These are phyloP conservation scores for Prorops nasuta DNA, from an alignment of 1,140 invertebrate species.

Conservation along the genomic window DNA sequence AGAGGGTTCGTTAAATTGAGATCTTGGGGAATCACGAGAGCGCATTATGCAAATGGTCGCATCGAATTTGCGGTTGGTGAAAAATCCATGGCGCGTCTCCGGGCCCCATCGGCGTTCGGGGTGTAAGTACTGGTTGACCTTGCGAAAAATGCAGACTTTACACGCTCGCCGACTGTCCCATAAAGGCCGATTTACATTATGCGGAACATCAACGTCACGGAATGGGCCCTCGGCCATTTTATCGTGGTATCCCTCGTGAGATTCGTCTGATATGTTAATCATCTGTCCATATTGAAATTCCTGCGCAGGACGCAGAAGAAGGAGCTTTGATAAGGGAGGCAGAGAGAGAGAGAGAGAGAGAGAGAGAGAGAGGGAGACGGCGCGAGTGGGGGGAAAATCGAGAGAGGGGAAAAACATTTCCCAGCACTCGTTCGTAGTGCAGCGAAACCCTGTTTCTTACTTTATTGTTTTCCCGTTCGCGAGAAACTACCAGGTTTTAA, in stretches of 20 bases:
- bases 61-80: too few relatives aligned
- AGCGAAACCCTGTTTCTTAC: too few relatives aligned
- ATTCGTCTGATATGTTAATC: not conserved
- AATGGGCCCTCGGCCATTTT: not conserved
- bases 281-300: not conserved
- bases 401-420: too few relatives aligned
- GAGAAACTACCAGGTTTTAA: too few relatives aligned
- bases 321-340: too few relatives aligned
- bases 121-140: conserved; percentile 16
- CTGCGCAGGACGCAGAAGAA: too few relatives aligned
- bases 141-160: conserved; percentile 18
- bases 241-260: not conserved
- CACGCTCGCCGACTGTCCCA: not conserved
- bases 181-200: conserved; percentile 6
- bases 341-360: not conserved
- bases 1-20: too few relatives aligned
- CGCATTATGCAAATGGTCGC: too few relatives aligned
- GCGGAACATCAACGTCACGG: not conserved
- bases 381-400: not conserved
- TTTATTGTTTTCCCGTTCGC: too few relatives aligned
- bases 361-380: not conserved
- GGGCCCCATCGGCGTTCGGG: not conserved
- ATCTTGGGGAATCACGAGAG: too few relatives aligned
- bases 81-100: too few relatives aligned
- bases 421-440: too few relatives aligned